phyloP scores from a whole-genome alignment of 2,113 vertebrate species.

The Corynorhinus townsendii region DNA sequence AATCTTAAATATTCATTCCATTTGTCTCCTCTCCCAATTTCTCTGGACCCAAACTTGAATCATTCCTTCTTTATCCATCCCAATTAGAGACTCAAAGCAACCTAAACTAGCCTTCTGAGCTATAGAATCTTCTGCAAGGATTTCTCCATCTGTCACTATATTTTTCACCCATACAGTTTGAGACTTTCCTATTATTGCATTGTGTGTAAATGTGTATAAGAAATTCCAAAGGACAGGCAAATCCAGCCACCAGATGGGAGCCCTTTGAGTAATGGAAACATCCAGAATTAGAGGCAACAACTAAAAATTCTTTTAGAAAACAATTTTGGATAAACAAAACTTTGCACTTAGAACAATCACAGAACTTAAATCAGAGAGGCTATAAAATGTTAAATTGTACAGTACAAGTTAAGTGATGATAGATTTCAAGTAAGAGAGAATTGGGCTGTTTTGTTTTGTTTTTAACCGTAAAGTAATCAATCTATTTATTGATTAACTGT shows the following conservation, averaged over 20 bases:
- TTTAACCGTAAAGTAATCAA: neutral
- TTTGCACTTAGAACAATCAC: neutral
- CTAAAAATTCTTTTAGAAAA: neutral
- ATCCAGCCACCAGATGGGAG: neutral
- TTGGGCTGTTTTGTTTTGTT: neutral
- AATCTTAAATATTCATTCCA: neutral
- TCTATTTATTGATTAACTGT: neutral
- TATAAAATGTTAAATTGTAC: neutral
- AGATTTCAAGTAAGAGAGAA: neutral
- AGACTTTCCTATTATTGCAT: neutral
- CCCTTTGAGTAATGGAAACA: neutral
- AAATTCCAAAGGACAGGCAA: neutral
- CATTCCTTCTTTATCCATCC: neutral
- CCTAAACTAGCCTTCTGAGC: neutral
- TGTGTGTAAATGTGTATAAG: neutral
- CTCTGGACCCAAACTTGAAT: neutral
- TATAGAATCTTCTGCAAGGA: neutral
- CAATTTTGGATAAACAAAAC: neutral
- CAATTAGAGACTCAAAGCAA: neutral
- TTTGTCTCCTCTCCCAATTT: neutral
- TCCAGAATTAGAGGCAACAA: neutral
- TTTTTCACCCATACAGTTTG: neutral
- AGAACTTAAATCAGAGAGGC: neutral
- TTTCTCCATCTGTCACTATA: neutral
- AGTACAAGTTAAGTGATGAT: neutral